Percentiles rank a stretch among this genome's conserved stretches.
These are phyloP conservation scores for Brachionus sp. DNA, from an alignment of 1,140 invertebrate species.

Conservation along the genomic window DNA sequence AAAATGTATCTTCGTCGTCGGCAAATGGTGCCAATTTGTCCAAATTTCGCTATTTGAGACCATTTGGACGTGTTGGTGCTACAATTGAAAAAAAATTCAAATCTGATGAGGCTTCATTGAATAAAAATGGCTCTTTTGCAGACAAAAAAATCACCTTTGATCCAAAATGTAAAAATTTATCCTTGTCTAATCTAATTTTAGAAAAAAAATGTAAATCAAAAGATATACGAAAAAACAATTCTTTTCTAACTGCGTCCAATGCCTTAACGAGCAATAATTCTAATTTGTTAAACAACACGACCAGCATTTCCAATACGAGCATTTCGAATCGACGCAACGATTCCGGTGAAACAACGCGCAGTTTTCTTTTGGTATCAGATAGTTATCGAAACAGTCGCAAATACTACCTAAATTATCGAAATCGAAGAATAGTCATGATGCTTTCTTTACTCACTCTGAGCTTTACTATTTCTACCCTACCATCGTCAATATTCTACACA, in stretches of 20 bases:
- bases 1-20: background rate
- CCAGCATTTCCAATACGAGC: background rate
- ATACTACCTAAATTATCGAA: conserved; percentile 12
- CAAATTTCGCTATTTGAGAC: background rate
- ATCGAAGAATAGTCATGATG: conserved; percentile 38
- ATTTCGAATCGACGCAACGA: background rate
- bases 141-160: background rate
- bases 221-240: background rate
- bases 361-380: background rate
- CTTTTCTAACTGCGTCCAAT: conserved; percentile 8
- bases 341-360: background rate
- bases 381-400: conserved; percentile 13
- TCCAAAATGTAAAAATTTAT: conserved; percentile 6
- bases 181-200: background rate
- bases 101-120: background rate
- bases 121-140: background rate
- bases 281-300: background rate
- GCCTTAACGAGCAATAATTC: background rate
- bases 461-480: conserved; percentile 33
- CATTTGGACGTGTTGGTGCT: background rate
- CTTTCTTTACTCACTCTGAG: conserved; percentile 22
- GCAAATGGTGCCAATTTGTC: background rate
- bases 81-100: conserved; percentile 3
- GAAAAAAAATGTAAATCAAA: background rate
- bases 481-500: conserved; percentile 44